phyloP scores from a whole-genome alignment of 1,140 invertebrate species.

The Archegozetes longisetosus region DNA sequence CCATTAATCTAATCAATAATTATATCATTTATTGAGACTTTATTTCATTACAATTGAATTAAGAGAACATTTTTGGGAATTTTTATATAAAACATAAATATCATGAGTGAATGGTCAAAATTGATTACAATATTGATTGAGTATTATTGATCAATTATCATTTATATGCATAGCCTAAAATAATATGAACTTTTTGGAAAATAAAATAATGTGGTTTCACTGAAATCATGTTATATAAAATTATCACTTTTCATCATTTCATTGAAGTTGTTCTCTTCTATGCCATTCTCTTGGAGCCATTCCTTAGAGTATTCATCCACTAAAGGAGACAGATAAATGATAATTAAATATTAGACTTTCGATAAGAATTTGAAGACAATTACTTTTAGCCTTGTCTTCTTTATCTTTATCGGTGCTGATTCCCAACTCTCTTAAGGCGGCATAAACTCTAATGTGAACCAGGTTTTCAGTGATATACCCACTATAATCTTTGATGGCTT shows the following conservation, averaged over 20 bases:
- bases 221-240: too few relatives aligned
- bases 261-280: too few relatives aligned
- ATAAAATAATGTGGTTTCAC: too few relatives aligned
- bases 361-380: too few relatives aligned
- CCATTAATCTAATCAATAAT: background rate
- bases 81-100: too few relatives aligned
- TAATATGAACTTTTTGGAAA: too few relatives aligned
- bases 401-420: conserved; percentile 8
- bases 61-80: too few relatives aligned
- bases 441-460: conserved; percentile 10
- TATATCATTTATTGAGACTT: background rate
- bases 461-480: conserved; percentile 5
- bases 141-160: background rate
- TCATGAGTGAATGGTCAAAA: background rate
- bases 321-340: too few relatives aligned
- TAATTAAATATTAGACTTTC: too few relatives aligned
- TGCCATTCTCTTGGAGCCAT: too few relatives aligned
- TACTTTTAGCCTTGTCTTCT: background rate
- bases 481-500: conserved; percentile 5
- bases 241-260: too few relatives aligned
- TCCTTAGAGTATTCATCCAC: too few relatives aligned
- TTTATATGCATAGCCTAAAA: background rate
- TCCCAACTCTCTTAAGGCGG: conserved; percentile 4
- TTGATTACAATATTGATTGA: background rate
- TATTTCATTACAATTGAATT: background rate